Conservation (phyloP, 2,113 vertebrate genomes). For the Mungos mungo region DNA sequence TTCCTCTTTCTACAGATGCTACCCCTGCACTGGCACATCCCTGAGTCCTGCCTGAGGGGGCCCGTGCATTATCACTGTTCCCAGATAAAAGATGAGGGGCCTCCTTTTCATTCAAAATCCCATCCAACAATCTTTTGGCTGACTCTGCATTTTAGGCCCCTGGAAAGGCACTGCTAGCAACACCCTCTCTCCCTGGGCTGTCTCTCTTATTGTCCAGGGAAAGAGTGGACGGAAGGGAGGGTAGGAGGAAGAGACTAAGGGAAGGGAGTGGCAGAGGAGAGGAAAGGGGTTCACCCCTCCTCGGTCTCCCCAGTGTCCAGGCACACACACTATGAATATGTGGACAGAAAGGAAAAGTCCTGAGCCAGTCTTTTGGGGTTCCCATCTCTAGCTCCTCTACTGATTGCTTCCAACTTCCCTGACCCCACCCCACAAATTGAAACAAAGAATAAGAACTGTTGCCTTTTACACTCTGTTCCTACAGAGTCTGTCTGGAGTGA, state of each 20-base stretch:
- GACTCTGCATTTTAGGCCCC: constrained; percentile 48
- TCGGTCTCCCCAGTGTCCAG: neutral
- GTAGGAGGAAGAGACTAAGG: neutral
- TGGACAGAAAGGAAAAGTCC: neutral
- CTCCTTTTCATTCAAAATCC: constrained; percentile 12
- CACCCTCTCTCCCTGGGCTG: neutral
- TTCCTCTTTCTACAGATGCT: constrained; percentile 54
- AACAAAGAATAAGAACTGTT: constrained; percentile 53
- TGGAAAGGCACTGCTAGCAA: neutral
- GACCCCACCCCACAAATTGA: neutral
- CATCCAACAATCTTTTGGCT: neutral
- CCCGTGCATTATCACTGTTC: neutral
- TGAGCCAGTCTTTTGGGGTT: neutral
- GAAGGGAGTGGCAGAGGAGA: neutral
- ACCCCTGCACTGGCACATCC: neutral
- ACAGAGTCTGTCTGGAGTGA: neutral
- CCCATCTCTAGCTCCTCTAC: neutral
- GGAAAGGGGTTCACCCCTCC: neutral
- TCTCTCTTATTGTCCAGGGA: constrained; percentile 1
- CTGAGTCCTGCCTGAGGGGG: neutral
- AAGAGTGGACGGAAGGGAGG: neutral
- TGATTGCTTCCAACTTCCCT: neutral
- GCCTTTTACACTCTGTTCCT: constrained; percentile 60
- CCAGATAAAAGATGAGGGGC: neutral
- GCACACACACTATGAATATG: neutral